phyloP scores from a whole-genome alignment of 2,888 invertebrate genomes.

The Noctua pronuba region DNA sequence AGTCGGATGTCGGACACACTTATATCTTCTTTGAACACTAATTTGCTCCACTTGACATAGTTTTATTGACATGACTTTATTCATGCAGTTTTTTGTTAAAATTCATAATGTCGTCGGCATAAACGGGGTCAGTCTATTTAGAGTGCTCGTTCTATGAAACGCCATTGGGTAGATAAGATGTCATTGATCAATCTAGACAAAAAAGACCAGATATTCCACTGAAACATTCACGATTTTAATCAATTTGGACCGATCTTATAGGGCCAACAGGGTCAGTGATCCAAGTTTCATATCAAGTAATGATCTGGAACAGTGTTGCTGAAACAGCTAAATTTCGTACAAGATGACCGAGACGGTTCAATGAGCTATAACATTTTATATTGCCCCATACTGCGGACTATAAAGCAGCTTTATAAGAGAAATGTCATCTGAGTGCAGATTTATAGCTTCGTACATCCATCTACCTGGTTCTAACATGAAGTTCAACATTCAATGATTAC shows the following conservation, averaged over 20 bases:
- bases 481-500: constrained; percentile 45
- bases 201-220: constrained; percentile 6
- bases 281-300: constrained; percentile 65
- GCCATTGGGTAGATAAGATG: constrained; percentile 14
- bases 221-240: constrained; percentile 29
- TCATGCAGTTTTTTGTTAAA: constrained; percentile 33
- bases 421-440: constrained; percentile 41
- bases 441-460: constrained; percentile 18
- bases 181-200: constrained; percentile 12
- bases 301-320: constrained; percentile 57
- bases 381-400: constrained; percentile 47
- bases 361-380: constrained; percentile 59
- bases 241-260: constrained; percentile 53
- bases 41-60: constrained; percentile 51
- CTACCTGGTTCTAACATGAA: constrained; percentile 36
- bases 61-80: constrained; percentile 45
- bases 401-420: constrained; percentile 46
- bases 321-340: constrained; percentile 43
- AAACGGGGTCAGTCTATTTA: neutral
- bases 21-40: constrained; percentile 51
- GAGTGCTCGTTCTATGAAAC: constrained; percentile 14
- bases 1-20: constrained; percentile 50
- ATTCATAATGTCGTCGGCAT: constrained; percentile 1
- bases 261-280: constrained; percentile 52
- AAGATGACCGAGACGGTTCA: constrained; percentile 52